Evolutionary conservation across 2,888 invertebrate genomes (phyloP).

Genomic region (Mythimna impura): DNA sequence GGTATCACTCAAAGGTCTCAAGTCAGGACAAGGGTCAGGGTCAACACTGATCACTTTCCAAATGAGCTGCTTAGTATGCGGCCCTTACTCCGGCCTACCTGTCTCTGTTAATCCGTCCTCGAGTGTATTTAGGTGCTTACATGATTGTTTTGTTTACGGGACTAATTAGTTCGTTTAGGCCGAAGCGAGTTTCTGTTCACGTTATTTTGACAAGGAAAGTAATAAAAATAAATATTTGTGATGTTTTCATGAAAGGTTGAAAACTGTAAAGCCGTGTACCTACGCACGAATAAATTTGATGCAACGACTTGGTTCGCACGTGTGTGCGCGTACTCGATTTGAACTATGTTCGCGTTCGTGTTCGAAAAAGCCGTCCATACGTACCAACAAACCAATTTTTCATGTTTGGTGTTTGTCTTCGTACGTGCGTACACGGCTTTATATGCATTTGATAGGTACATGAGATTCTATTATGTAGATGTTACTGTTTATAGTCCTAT

Average conservation of each 20-base stretch:
- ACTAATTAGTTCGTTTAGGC: background rate
- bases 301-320: no score
- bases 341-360: no score
- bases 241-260: background rate
- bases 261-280: no score
- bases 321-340: no score
- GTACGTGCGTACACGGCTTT: no score
- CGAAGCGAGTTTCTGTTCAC: background rate
- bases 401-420: no score
- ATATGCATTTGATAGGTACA: no score
- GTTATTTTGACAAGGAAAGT: background rate
- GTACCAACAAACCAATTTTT: no score
- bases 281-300: no score
- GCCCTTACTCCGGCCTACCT: conserved; percentile 6
- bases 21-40: conserved; percentile 29
- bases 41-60: conserved; percentile 22
- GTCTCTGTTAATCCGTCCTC: conserved; percentile 23
- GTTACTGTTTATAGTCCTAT: no score
- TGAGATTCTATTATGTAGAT: no score
- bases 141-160: conserved; percentile 18
- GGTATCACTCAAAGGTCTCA: conserved; percentile 2
- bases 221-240: background rate
- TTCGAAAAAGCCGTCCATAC: no score
- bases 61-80: conserved; percentile 44
- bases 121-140: background rate